Evolutionary conservation across 2,888 invertebrate genomes (phyloP), one percentile per base, ranked within the genome.

Genomic region (Eubasilissa splendida): DNA sequence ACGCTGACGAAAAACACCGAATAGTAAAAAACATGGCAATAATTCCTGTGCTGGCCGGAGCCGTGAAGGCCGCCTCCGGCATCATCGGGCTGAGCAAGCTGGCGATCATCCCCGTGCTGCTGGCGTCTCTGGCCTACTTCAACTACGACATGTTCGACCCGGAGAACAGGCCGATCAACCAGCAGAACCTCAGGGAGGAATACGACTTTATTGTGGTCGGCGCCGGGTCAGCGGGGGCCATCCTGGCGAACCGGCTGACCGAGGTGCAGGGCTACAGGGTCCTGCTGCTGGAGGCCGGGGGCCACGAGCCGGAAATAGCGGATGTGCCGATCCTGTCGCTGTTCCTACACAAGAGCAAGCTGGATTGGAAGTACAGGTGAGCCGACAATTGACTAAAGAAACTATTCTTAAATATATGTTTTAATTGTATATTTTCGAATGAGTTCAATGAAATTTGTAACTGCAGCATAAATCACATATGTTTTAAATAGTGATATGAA

Each of bases 351-450:
- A 96, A 96, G 86, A 96, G 96, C 87, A 95, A 95, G 90, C 87
- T 96, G 85, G 97, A 97, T 87, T 97, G 97, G 97, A 96, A 96
- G 85, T 97, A 96, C 88, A 92, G 94, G 94, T 95, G 86, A 90
- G 90, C 11, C 22, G 14, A 63, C 22, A 22, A 1, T 22, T 22
- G 63, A 22, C 63, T 63, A 3, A 10, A 63, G 1, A 22, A 22
- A 22, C 22, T 22, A 22, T 22, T 22, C 22, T 22, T 22, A 22
- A 22, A 22, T 22, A 22, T 22, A 22, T 22, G 22, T 22, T 22
- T 22, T 22, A 22, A 22, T 22, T 22, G 22, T 22, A 22, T 22
- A 22, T 22, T 22, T 22, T 22, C 22, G 22, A 22, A 22, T 22
- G 22, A 1, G 1, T 22, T 22, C 22, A 22, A 22, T 22, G 22